These are phyloP conservation scores for Gymnoscopelus microlampas DNA, from an alignment of 2,797 vertebrate species.

Conservation along the genomic window DNA sequence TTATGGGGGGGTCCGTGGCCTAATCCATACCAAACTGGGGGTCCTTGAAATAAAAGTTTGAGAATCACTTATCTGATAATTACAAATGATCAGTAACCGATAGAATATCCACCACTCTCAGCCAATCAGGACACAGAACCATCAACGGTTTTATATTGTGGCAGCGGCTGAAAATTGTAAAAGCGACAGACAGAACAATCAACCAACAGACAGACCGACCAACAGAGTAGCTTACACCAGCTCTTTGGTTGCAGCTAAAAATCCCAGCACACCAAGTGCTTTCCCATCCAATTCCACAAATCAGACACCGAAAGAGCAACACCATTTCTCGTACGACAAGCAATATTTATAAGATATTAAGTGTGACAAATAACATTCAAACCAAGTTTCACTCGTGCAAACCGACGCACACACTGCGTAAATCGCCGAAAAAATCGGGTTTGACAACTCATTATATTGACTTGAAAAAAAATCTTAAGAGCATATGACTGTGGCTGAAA, in stretches of 20 bases:
- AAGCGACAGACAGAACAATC: too few species aligned
- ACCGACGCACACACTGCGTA: constrained; percentile 45
- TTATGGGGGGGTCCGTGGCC: too few species aligned
- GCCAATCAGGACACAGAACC: too few species aligned
- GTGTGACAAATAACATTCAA: constrained; percentile 41
- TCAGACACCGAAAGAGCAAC: constrained; percentile 16
- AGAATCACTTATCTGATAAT: too few species aligned
- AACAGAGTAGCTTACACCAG: not conserved
- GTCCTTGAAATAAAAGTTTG: too few species aligned
- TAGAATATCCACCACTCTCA: too few species aligned
- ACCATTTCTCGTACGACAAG: not conserved
- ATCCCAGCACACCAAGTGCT: not conserved
- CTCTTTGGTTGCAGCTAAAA: not conserved
- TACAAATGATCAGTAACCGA: too few species aligned
- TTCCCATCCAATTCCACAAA: constrained; percentile 8
- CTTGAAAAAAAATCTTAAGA: not conserved
- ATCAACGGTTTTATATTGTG: too few species aligned
- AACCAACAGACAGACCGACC: too few species aligned
- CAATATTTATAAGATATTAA: constrained; percentile 27
- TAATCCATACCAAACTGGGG: too few species aligned
- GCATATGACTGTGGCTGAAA: constrained; percentile 32
- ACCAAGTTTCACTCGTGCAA: constrained; percentile 34
- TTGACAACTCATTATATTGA: constrained; percentile 44
- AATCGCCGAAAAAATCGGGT: constrained; percentile 59
- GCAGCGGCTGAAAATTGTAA: too few species aligned